Base-by-base conservation (phyloP, 1,140 invertebrate genomes). In the Caenorhabditis brenneri region DNA sequence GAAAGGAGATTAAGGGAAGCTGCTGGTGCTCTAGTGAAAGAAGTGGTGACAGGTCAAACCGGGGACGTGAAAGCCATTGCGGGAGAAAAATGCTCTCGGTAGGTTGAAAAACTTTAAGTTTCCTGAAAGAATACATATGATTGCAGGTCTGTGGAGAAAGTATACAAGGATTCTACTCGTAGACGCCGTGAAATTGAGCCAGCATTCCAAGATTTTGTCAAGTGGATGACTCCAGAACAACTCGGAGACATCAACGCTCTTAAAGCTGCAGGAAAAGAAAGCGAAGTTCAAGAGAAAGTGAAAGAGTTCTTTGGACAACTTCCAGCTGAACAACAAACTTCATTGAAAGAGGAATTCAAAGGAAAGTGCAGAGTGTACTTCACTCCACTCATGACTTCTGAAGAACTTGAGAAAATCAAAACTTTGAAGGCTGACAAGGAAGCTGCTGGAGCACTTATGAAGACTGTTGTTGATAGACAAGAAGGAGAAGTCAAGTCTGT, bases 211-310 rank as follows among this genome's bases (percentile, higher is more conserved):
- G 81, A 82, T n/a, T 82, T 82, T 6, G 42, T 42, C 1, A 82
- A 82, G 16, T 82, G 81, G 81, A 82, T 82, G 81, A 82, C 81
- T 49, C 55, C 46, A n/a, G 81, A 82, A 27, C 81, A 82, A 29
- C 10, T 65, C 19, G 39, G 42, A 60, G 58, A 82, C 6, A 29
- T 82, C 33, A 60, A 19, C 15, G 27, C 39, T 7, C 27, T 83
- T 6, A 78, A 83, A 9, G 22, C 65, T 24, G 36, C 65, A 0
- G 65, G 65, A 74, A 74, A 74, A 12, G 65, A 74, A 46, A 74
- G 36, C 29, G 81, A 82, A n/a, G 19, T 82, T 27, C 58, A 42
- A 29, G 55, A 36, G 1, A 82, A 82, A 24, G 60, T 42, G 10
- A 82, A 46, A 5, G 82, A 49, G 19, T 83, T 24, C 49, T 83